Evolutionary conservation across 2,888 invertebrate genomes (phyloP), one percentile per base, ranked within the genome.

Genomic region (Sarcophaga subvicina): DNA sequence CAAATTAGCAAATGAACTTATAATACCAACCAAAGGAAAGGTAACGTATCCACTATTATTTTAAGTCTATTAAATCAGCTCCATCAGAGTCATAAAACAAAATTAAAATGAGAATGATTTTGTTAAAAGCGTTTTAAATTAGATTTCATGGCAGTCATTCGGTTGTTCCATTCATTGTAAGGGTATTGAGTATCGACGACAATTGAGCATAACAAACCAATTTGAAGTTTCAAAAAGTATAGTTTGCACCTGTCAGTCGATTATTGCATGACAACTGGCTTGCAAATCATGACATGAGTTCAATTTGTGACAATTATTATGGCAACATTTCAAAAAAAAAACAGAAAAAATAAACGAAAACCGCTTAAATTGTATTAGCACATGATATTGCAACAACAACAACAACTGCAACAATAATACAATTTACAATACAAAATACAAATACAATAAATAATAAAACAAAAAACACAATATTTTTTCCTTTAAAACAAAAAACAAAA

Each of bases 301-400:
- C 91, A 91, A 91, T 91, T 91, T 91, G 91, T 91, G 91, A 91
- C 91, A 91, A 91, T 91, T 91, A 91, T 91, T 91, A 89, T 91
- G 91, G 91, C 91, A 91, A 91, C 91, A 91, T 91, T 91, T 91
- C 90, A 91, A 89, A 85, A 49, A 85, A 49, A 71, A 37, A 64
- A 84, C 89, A 6, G 1, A 90, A 88, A 80, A 37, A 80, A 37
- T 66, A 37, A 66, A 85, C 89, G 75, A 82, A 82, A 79, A 82
- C 54, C 54, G 73, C 78, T 80, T 85, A 84, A 80, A 84, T 45
- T 84, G 64, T 80, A 84, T 84, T 84, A 80, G 79, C 70, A 70
- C 69, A 79, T 87, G 83, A 86, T 67, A 82, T 75, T 66, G 62
- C n/a, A 79, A 59, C 69, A 71, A 62, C 49, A 82, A 63, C 22